Evolutionary conservation across 2,888 invertebrate species (phyloP).

Genomic region (Phania funesta): DNA sequence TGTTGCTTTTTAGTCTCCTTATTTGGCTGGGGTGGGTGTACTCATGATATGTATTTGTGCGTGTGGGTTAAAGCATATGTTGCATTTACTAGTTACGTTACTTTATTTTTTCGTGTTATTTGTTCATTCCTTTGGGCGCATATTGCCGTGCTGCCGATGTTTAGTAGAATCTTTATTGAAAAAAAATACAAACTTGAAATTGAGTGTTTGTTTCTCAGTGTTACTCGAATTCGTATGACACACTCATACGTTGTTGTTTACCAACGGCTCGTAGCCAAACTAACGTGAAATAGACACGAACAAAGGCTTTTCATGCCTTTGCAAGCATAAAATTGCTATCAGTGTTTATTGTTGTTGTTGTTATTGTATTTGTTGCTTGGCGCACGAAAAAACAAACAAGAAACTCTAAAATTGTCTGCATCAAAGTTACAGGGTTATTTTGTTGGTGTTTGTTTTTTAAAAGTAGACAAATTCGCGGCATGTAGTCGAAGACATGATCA

Average conservation of each 20-base stretch:
- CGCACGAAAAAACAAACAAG: neutral
- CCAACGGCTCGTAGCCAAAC: slow-evolving; percentile 65
- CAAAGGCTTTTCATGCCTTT: slow-evolving; percentile 70
- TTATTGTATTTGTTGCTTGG: slow-evolving; percentile 32
- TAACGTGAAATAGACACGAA: slow-evolving; percentile 72
- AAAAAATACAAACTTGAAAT: neutral
- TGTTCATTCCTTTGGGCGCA: slow-evolving; percentile 28
- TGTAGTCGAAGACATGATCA: no score
- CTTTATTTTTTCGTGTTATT: slow-evolving; percentile 4
- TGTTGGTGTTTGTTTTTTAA: no score
- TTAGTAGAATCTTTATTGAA: neutral
- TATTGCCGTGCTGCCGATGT: slow-evolving; percentile 36
- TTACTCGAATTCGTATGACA: slow-evolving; percentile 32
- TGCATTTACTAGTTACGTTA: slow-evolving; percentile 44
- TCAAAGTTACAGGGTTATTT: no score
- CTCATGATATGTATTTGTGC: neutral
- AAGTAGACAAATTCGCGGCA: no score
- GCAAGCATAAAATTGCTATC: slow-evolving; percentile 69
- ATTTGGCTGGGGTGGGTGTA: neutral
- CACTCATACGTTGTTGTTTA: slow-evolving; percentile 48
- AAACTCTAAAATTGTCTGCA: no score
- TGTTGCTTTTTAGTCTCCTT: neutral
- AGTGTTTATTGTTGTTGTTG: slow-evolving; percentile 45
- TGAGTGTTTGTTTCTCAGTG: slow-evolving; percentile 17
- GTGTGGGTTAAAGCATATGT: slow-evolving; percentile 54